Base-by-base conservation (phyloP, 2,113 vertebrate genomes). In the Pterocles burchelli region DNA sequence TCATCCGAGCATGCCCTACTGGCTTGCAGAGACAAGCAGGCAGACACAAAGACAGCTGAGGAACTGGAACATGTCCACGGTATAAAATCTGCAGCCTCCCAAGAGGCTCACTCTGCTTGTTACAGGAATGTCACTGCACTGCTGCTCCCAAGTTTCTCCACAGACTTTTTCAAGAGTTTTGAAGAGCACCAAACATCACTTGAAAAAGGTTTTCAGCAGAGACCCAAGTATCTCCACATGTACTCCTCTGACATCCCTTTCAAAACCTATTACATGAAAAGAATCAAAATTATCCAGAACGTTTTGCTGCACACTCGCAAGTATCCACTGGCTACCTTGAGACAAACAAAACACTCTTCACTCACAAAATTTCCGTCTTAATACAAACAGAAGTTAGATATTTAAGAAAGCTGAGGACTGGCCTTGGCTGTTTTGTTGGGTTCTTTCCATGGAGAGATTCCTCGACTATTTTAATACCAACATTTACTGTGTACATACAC, bases 51-150 rank as follows among this genome's bases (percentile, higher is more conserved):
- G 28, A 20, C 58, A 31, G 31, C 31, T n/a, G 31, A 57, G 43
- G n/a, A 28, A 36, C 33, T 1, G 4, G 12, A 46, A 29, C 2
- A 0, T 0, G 13, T 2, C 29, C 0, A 0, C 1, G 12, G 31
- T 22, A 36, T 11, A 45, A 15, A n/a, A 52, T 2, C 58, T 10
- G 6, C 34, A 46, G 65, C 24, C 16, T 46, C 55, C 41, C 31
- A 8, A 29, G 41, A 21, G 58, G 21, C 63, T 72, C 36, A 0
- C 29, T 7, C 21, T 1, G 29, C 1, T 9, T 2, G 5, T 22
- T 20, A 41, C 2, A 13, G 2, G 2, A 14, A 8, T 7, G 31
- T 16, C 68, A 6, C 31, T 2, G 20, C 67, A 1, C 31, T 8
- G 38, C 31, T 8, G 8, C 70, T 33, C 58, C 28, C 49, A n/a